Conservation (phyloP, 2,797 vertebrate species). For the Tenualosa ilisha region DNA sequence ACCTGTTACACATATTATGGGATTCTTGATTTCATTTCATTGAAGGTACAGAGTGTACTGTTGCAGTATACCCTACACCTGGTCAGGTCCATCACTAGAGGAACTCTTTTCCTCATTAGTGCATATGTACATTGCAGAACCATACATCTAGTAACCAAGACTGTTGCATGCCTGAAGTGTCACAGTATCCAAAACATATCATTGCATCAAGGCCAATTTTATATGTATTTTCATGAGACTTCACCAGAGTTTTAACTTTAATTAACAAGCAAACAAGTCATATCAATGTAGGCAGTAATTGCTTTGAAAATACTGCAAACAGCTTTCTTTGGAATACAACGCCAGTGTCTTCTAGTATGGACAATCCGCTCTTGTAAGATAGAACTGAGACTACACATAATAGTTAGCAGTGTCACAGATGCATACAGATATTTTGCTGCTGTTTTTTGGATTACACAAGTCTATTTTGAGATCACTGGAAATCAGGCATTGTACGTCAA, state of each 20-base stretch:
- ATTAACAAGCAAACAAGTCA: background rate
- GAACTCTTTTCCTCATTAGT: background rate
- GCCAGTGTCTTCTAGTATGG: slow-evolving; percentile 34
- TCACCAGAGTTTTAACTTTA: slow-evolving; percentile 10
- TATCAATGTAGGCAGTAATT: slow-evolving; percentile 32
- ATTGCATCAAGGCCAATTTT: slow-evolving; percentile 61
- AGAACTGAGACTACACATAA: slow-evolving; percentile 28
- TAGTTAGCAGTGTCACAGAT: slow-evolving; percentile 61
- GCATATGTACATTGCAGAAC: slow-evolving; percentile 7
- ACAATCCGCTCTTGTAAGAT: slow-evolving; percentile 46
- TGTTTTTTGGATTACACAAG: slow-evolving; percentile 69
- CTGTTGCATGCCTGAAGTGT: slow-evolving; percentile 56
- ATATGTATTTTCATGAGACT: slow-evolving; percentile 33
- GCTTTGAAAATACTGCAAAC: slow-evolving; percentile 38
- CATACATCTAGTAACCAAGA: slow-evolving; percentile 45
- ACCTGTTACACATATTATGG: background rate
- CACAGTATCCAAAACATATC: slow-evolving; percentile 39
- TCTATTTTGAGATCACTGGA: slow-evolving; percentile 75
- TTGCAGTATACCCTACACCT: background rate
- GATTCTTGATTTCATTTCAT: background rate
- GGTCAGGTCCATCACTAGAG: background rate
- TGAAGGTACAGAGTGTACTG: background rate
- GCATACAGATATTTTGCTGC: slow-evolving; percentile 75
- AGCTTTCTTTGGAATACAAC: slow-evolving; percentile 33
- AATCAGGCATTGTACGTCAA: slow-evolving; percentile 75